Base-by-base conservation (phyloP, 2,888 invertebrate species). In the Aethes cnicana region DNA sequence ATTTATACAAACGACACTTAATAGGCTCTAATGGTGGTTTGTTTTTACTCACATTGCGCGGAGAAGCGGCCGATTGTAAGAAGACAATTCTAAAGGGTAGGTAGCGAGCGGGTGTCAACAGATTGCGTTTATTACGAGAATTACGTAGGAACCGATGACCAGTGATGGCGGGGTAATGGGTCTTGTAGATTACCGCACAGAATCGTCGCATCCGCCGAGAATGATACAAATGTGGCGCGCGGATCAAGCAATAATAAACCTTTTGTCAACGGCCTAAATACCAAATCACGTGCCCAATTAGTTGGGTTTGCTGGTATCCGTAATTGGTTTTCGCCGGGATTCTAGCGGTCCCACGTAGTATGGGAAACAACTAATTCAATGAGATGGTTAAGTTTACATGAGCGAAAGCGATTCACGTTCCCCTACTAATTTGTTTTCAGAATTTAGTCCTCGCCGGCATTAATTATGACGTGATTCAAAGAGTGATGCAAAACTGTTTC, bases 271-370 rank as follows among this genome's bases (percentile, higher is more conserved):
- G n/a, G n/a, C n/a, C n/a, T n/a, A n/a, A n/a, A n/a, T n/a, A n/a
- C n/a, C n/a, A n/a, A n/a, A n/a, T n/a, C n/a, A n/a, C n/a, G n/a
- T n/a, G n/a, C n/a, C n/a, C n/a, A n/a, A n/a, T n/a, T n/a, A n/a
- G n/a, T n/a, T n/a, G n/a, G n/a, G n/a, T n/a, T n/a, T n/a, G n/a
- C n/a, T n/a, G n/a, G n/a, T 67, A 47, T 41, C 39, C 37, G 70
- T 75, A 82, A 82, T 81, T 81, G 81, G 77, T 77, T 74, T 72
- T 77, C 69, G 72, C 74, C 71, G 64, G 63, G 63, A 66, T 65
- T 64, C 61, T 55, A 58, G 61, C 63, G 64, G 58, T 79, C 77
- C 67, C 70, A 74, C 71, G 69, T 66, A 65, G 66, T 72, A 74
- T 76, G 74, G 69, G 75, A 77, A 68, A 71, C 62, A 58, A 62